Evolutionary conservation across 2,113 vertebrate species (phyloP).

Genomic region (Rhinoptilus africanus): DNA sequence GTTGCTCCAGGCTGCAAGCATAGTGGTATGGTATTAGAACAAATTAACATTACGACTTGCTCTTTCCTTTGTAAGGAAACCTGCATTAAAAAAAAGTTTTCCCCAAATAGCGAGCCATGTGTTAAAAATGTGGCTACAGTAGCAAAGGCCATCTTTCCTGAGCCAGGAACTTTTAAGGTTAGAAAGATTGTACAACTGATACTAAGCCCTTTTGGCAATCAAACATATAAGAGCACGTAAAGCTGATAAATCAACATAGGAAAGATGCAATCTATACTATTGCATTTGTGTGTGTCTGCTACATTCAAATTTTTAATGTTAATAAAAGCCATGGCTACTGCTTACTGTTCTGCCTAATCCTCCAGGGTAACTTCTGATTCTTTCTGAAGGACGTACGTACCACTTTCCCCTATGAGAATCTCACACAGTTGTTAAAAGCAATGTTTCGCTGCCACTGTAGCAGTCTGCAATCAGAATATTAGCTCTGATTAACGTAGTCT

Average conservation of each 20-base stretch:
- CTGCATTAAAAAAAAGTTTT: constrained; percentile 37
- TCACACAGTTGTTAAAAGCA: neutral
- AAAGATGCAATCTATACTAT: constrained; percentile 30
- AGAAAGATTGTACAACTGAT: constrained; percentile 73
- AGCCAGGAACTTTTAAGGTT: constrained; percentile 73
- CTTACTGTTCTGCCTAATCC: neutral
- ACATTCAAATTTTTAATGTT: constrained; percentile 20
- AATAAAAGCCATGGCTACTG: neutral
- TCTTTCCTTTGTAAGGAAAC: constrained; percentile 59
- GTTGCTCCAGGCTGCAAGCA: constrained; percentile 66
- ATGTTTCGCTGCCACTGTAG: constrained; percentile 29
- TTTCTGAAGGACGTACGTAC: constrained; percentile 1
- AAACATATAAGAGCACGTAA: constrained; percentile 21
- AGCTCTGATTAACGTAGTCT: constrained; percentile 35
- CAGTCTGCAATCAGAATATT: constrained; percentile 49
- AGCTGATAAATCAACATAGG: constrained; percentile 45
- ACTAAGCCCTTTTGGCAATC: constrained; percentile 79
- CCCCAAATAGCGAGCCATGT: constrained; percentile 40
- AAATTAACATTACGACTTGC: constrained; percentile 39
- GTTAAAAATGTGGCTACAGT: constrained; percentile 69
- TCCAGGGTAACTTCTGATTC: constrained; percentile 1
- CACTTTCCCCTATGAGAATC: neutral
- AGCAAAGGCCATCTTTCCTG: constrained; percentile 78
- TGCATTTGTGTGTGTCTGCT: constrained; percentile 38
- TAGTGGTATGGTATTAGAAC: constrained; percentile 57